Evolutionary conservation across 1,140 invertebrate genomes (phyloP), one percentile per base, ranked within the genome.

Genomic region (Panulirus ornatus): DNA sequence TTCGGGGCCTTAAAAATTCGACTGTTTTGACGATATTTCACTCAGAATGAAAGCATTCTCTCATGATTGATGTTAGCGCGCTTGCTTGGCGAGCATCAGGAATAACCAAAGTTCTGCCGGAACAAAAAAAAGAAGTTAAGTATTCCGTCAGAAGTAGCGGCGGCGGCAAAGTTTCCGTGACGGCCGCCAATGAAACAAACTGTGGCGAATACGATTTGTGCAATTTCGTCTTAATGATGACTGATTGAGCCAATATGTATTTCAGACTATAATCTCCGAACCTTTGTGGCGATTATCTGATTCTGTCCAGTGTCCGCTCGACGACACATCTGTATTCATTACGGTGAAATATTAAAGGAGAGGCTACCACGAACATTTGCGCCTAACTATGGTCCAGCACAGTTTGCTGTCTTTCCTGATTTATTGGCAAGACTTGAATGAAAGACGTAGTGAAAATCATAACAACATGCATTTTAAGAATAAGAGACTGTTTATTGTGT

Each of bases 211-310:
- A 27, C 66, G 83, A 85, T 85, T 85, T 85, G 83, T 71, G 83
- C 83, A 85, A 85, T 73, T 85, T 42, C 42, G 70, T 38, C 83
- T 44, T 85, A 85, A 85, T 75, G 70, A 85, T 85, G 83, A 85
- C 42, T 85, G 83, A 85, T 85, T 85, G 83, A 73, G 38, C 83
- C 42, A 85, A 51, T 75, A 85, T 85, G 51, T 85, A 85, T 85
- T 85, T 47, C 66, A 16, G 30, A 40, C 76, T 47, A 42, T 79
- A 79, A 79, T 79, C 44, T 51, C 66, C 70, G 63, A 44, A 73
- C 27, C 81, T 34, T 42, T 73, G 66, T 73, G 58, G 70, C 83
- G 38, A 47, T 85, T 71, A 73, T 73, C 83, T 63, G 42, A 73
- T 73, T 70, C 40, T 34, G 54, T 6, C 44, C 44, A 5, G 58